Conservation (phyloP, 1,140 invertebrate genomes). For the Aphelinus atriplicis region DNA sequence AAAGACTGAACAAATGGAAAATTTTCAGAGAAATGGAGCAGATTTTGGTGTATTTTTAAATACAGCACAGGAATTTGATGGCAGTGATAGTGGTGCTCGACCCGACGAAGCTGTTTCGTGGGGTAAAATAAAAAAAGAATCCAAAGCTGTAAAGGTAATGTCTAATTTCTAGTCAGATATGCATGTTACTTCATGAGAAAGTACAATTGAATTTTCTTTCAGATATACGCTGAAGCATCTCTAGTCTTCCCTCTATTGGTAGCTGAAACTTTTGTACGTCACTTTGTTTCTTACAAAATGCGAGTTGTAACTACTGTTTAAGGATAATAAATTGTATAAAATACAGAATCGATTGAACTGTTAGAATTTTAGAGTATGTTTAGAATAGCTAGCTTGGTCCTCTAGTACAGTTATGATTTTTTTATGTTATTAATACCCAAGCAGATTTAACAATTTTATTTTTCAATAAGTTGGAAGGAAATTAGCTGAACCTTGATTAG, state of each 20-base stretch:
- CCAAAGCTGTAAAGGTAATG: constrained; percentile 82
- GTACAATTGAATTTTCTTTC: constrained; percentile 41
- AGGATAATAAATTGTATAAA: constrained; percentile 37
- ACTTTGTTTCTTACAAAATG: constrained; percentile 41
- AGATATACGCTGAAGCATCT: constrained; percentile 94
- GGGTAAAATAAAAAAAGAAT: constrained; percentile 94
- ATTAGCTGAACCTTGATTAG: no score
- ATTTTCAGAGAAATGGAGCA: constrained; percentile 90
- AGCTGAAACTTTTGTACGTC: constrained; percentile 89
- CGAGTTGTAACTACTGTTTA: constrained; percentile 38
- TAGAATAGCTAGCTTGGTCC: no score
- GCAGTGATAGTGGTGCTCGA: constrained; percentile 95
- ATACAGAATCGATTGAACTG: constrained; percentile 17
- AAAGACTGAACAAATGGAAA: not conserved
- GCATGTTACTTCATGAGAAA: not conserved
- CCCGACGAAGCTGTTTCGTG: constrained; percentile 99
- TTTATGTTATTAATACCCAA: no score
- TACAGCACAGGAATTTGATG: constrained; percentile 98
- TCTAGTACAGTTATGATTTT: no score
- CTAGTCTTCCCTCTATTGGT: constrained; percentile 95
- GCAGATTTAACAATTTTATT: no score
- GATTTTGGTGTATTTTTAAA: constrained; percentile 97
- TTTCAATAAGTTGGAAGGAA: no score
- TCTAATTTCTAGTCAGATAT: not conserved
- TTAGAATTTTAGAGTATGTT: constrained; percentile 15